Evolutionary conservation across 2,797 vertebrate genomes (phyloP).

Genomic region (Platalea minor): DNA sequence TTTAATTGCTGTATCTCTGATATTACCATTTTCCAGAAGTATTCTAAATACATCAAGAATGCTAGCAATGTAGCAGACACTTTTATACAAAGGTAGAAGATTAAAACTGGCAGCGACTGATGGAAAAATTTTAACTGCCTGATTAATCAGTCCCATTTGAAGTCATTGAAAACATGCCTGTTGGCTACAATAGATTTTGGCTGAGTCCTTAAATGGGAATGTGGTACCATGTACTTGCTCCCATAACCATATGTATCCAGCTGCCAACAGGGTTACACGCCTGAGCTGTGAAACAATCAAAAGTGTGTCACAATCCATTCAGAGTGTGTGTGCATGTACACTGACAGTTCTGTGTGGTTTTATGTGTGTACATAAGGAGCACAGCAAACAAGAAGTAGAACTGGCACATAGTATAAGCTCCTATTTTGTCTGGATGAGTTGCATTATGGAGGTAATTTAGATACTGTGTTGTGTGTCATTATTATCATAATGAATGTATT

Average conservation of each 20-base stretch:
- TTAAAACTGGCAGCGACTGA: not conserved
- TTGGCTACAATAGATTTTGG: not conserved
- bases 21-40: not conserved
- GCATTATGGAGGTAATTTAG: not conserved
- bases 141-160: not conserved
- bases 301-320: not conserved
- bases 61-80: not conserved
- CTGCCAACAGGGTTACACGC: not conserved
- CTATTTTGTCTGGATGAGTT: not conserved
- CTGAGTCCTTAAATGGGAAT: not conserved
- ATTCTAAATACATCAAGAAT: not conserved
- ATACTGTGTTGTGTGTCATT: not conserved
- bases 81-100: not conserved
- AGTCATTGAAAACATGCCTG: not conserved
- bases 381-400: not conserved
- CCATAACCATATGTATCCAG: not conserved
- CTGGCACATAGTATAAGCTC: not conserved
- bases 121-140: not conserved
- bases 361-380: not conserved
- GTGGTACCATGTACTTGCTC: not conserved
- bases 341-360: not conserved
- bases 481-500: not conserved
- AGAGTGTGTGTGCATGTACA: rapidly evolving
- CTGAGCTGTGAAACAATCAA: not conserved
- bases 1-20: slow-evolving; percentile 27